These are phyloP conservation scores for Tipula unca DNA, from an alignment of 2,888 invertebrate genomes.

Conservation along the genomic window DNA sequence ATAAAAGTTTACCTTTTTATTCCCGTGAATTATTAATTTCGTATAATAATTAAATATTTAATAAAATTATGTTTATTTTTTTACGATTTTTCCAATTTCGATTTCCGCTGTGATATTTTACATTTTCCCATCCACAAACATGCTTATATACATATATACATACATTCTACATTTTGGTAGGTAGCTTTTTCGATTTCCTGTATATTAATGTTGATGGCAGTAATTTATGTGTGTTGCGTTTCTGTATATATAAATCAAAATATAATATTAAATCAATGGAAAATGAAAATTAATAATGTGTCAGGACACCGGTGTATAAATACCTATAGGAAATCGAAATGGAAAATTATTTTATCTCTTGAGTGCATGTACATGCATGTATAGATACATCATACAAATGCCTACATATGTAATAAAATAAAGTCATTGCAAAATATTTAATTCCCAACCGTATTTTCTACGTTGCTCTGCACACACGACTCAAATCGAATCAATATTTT, in stretches of 20 bases:
- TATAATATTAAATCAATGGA: neutral
- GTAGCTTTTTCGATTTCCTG: neutral
- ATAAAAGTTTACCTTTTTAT: neutral
- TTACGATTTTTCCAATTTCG: neutral
- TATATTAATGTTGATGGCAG: neutral
- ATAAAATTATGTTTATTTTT: too few species aligned
- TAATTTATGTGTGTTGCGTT: neutral
- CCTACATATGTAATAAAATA: too few species aligned
- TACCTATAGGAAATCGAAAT: neutral
- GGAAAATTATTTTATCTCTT: neutral
- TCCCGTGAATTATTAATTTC: neutral
- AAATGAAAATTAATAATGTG: neutral
- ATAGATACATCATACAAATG: too few species aligned
- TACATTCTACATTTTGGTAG: neutral
- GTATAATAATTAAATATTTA: neutral
- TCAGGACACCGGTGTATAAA: neutral
- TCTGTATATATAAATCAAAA: neutral
- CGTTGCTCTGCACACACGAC: neutral
- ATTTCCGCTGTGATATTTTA: neutral
- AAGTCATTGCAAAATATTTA: neutral
- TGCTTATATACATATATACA: neutral
- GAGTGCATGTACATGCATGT: neutral
- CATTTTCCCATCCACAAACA: neutral
- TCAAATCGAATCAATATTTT: neutral
- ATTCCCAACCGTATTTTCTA: neutral